Evolutionary conservation across 1,140 invertebrate genomes (phyloP).

Genomic region (Sycophila sp.): DNA sequence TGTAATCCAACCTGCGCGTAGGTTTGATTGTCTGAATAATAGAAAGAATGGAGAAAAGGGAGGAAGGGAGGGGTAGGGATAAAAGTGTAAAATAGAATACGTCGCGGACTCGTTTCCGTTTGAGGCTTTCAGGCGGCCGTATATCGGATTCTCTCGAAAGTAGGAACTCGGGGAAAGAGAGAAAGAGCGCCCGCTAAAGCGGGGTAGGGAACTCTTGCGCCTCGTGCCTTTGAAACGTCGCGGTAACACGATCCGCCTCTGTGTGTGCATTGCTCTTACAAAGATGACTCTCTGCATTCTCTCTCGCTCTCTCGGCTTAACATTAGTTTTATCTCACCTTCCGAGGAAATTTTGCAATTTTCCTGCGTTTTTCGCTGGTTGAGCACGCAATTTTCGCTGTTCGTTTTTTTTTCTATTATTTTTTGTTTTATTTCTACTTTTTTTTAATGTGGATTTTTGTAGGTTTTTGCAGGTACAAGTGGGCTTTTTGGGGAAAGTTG

Average conservation of each 20-base stretch:
- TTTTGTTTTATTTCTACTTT: too few relatives aligned
- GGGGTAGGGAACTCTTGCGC: too few relatives aligned
- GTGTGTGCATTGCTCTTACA: not conserved
- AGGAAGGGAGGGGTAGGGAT: not conserved
- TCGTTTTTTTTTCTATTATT: not conserved
- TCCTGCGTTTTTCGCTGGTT: not conserved
- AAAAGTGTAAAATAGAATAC: not conserved
- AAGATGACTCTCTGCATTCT: not conserved
- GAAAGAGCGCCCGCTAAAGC: not conserved
- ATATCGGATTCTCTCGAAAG: slow-evolving; percentile 17
- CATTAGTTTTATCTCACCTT: not conserved
- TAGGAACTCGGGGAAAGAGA: not conserved
- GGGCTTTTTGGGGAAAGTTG: too few relatives aligned
- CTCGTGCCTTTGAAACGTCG: slow-evolving; percentile 7
- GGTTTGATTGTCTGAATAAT: too few relatives aligned
- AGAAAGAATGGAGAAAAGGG: not conserved
- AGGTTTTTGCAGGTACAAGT: too few relatives aligned
- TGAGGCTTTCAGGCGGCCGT: not conserved
- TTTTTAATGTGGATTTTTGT: too few relatives aligned
- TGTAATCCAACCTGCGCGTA: too few relatives aligned
- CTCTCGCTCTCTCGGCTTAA: not conserved
- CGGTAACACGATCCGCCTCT: slow-evolving; percentile 3
- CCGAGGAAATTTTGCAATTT: not conserved
- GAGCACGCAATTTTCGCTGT: too few relatives aligned
- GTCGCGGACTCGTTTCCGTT: slow-evolving; percentile 14